These are phyloP conservation scores for Porites evermanni DNA, from an alignment of 92 coral and sea anemone genomes.

Conservation along the genomic window DNA sequence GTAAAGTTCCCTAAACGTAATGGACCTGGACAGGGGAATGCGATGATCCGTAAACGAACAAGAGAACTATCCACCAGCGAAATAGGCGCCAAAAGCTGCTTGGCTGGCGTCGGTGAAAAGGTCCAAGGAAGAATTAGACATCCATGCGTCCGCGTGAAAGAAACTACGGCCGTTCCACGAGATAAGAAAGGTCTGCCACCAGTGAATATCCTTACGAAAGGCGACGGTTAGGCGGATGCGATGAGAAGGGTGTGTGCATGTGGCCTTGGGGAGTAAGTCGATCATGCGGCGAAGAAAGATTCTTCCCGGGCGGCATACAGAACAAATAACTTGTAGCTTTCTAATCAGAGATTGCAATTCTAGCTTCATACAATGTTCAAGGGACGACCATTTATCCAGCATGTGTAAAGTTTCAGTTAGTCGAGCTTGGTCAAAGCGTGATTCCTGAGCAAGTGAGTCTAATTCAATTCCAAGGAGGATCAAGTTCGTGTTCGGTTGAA, in stretches of 20 bases:
- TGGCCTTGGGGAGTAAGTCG: constrained; percentile 8
- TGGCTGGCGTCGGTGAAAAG: constrained; percentile 44
- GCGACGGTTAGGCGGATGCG: constrained; percentile 7
- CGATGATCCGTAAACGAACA: constrained; percentile 20
- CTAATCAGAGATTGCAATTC: constrained; percentile 38
- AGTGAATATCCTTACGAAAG: constrained; percentile 33
- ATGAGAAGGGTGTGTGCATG: constrained; percentile 7
- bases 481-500: constrained; percentile 10
- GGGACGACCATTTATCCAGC: neutral
- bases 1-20: constrained; percentile 50
- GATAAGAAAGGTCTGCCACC: constrained; percentile 39
- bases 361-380: constrained; percentile 19
- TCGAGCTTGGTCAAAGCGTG: constrained; percentile 39
- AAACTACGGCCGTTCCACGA: constrained; percentile 48
- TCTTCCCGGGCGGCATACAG: constrained; percentile 55
- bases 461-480: constrained; percentile 41
- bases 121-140: constrained; percentile 19
- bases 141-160: constrained; percentile 46
- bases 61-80: constrained; percentile 14
- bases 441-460: constrained; percentile 25
- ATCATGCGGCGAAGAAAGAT: constrained; percentile 51
- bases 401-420: constrained; percentile 27
- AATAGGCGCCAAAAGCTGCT: constrained; percentile 41
- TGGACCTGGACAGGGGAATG: constrained; percentile 29
- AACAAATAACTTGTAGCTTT: constrained; percentile 19